phyloP scores from a whole-genome alignment of 1,140 invertebrate species.

The Drosophila tsacasi region DNA sequence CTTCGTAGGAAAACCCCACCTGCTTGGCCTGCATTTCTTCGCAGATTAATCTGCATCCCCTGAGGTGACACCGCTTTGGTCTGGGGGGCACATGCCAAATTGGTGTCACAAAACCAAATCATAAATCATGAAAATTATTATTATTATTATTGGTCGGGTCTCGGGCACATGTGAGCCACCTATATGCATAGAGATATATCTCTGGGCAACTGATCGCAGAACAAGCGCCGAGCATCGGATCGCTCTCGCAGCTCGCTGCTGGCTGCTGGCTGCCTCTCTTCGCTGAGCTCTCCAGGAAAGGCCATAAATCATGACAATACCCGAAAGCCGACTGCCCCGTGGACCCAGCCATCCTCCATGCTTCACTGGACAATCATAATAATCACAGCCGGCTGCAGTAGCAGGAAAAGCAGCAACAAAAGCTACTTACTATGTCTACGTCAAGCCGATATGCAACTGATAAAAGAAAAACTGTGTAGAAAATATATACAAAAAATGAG shows the following conservation, averaged over 20 bases:
- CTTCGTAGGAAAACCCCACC: neutral
- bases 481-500: slow-evolving; percentile 67
- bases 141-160: slow-evolving; percentile 70
- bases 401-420: slow-evolving; percentile 74
- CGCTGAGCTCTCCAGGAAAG: slow-evolving; percentile 54
- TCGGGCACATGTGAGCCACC: slow-evolving; percentile 44
- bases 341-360: slow-evolving; percentile 68
- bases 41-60: slow-evolving; percentile 42
- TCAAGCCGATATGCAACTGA: slow-evolving; percentile 80
- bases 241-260: slow-evolving; percentile 13
- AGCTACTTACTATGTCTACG: slow-evolving; percentile 82
- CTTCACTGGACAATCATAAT: slow-evolving; percentile 83
- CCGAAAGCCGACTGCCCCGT: slow-evolving; percentile 51
- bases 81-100: slow-evolving; percentile 65
- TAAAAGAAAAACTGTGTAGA: slow-evolving; percentile 70
- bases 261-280: slow-evolving; percentile 33
- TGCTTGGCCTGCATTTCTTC: slow-evolving; percentile 1
- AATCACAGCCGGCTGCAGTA: slow-evolving; percentile 70
- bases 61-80: slow-evolving; percentile 28
- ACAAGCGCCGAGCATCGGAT: slow-evolving; percentile 61
- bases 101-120: slow-evolving; percentile 79
- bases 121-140: slow-evolving; percentile 82
- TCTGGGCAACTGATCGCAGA: slow-evolving; percentile 57
- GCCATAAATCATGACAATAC: slow-evolving; percentile 75
- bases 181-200: slow-evolving; percentile 61